phyloP scores from a whole-genome alignment of 2,888 invertebrate species.

The Melanophora roralis region DNA sequence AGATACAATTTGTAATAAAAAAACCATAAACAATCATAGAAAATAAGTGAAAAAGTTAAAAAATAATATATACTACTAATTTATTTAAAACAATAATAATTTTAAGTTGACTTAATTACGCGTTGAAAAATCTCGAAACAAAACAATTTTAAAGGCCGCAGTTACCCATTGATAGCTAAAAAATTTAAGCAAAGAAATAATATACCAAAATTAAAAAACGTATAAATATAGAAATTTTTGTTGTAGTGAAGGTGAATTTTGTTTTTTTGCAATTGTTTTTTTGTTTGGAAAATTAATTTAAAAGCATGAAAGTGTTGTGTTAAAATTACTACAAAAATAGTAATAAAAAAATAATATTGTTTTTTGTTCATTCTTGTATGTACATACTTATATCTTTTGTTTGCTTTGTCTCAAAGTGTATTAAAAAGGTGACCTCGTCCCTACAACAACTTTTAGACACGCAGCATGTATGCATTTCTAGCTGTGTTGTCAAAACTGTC shows the following conservation, averaged over 20 bases:
- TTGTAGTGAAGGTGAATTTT: conserved; percentile 56
- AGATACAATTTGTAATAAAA: conserved; percentile 29
- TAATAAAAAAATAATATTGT: conserved; percentile 18
- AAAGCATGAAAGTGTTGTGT: conserved; percentile 40
- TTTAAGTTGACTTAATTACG: conserved; percentile 5
- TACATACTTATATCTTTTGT: conserved; percentile 21
- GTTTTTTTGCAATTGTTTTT: conserved; percentile 25
- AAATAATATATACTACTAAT: conserved; percentile 11
- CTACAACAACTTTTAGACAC: too few relatives aligned
- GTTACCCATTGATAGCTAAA: conserved; percentile 6
- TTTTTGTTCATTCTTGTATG: conserved; percentile 47
- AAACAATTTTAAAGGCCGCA: conserved; percentile 10
- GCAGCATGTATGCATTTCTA: too few relatives aligned
- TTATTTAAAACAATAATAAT: conserved; percentile 23
- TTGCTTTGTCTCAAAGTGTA: conserved; percentile 39
- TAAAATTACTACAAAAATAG: not conserved
- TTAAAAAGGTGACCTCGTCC: too few relatives aligned
- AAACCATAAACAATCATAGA: conserved; percentile 19
- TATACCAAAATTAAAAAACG: conserved; percentile 9
- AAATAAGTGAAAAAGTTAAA: conserved; percentile 42
- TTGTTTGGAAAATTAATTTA: conserved; percentile 9
- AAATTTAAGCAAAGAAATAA: not conserved
- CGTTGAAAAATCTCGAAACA: not conserved
- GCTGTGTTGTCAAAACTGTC: too few relatives aligned
- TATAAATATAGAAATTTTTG: conserved; percentile 14